Percentiles rank a stretch among this genome's conserved stretches.
phyloP scores from a whole-genome alignment of 2,888 invertebrate species.

The Drosophila setosimentum region DNA sequence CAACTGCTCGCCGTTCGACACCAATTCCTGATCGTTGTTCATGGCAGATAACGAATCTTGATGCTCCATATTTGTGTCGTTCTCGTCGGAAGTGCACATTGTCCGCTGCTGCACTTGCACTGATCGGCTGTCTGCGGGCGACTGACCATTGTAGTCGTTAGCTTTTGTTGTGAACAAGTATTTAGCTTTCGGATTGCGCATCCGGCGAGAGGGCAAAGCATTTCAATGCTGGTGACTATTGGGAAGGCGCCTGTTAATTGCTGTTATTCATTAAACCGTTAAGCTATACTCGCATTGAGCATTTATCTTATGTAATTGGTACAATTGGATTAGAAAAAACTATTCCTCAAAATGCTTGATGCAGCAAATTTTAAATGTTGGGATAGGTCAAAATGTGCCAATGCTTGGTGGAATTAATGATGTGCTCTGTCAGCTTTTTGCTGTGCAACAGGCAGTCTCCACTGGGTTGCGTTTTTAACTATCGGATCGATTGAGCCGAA shows the following conservation, averaged over 20 bases:
- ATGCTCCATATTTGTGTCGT: conserved; percentile 8
- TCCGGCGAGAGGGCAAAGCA: conserved; percentile 14
- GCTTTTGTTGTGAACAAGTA: conserved; percentile 32
- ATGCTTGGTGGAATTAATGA: conserved; percentile 14
- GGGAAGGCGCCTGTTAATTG: conserved; percentile 41
- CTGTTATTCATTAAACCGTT: conserved; percentile 56
- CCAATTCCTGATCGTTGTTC: conserved; percentile 56
- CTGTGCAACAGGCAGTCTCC: not conserved
- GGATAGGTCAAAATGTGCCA: conserved; percentile 39
- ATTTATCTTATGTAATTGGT: conserved; percentile 32
- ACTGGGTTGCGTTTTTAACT: not conserved
- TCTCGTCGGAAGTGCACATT: conserved; percentile 52
- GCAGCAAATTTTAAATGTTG: conserved; percentile 48
- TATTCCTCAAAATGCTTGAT: conserved; percentile 30
- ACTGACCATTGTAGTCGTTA: conserved; percentile 43
- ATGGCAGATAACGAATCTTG: conserved; percentile 14
- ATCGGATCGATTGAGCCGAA: not conserved
- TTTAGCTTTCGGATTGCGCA: conserved; percentile 38
- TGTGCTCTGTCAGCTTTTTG: conserved; percentile 5
- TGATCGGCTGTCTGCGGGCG: conserved; percentile 34
- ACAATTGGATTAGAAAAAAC: conserved; percentile 34
- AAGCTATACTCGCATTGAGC: conserved; percentile 28
- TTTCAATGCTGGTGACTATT: conserved; percentile 45
- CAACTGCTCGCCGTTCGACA: conserved; percentile 27
- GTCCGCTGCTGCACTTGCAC: conserved; percentile 38